Evolutionary conservation across 2,888 invertebrate species (phyloP).

Genomic region (Tridacna gigas): DNA sequence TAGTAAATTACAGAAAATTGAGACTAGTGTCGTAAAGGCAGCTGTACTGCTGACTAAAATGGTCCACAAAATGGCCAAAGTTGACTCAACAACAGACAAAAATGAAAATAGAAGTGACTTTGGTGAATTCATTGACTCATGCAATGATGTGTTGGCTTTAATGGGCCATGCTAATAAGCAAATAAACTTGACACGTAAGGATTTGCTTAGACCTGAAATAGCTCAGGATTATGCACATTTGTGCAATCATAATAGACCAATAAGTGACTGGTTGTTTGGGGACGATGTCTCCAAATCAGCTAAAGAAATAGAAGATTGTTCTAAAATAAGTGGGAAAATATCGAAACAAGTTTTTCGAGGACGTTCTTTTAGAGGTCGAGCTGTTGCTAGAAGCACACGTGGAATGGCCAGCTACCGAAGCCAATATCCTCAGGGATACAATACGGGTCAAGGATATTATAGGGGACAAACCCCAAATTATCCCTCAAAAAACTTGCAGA

Average conservation of each 20-base stretch:
- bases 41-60: conserved; percentile 45
- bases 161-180: conserved; percentile 56
- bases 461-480: too few species aligned
- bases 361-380: neutral
- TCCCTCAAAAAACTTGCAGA: conserved; percentile 29
- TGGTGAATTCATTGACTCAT: conserved; percentile 26
- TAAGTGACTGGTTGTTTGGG: conserved; percentile 34
- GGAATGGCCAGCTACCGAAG: too few species aligned
- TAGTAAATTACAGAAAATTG: conserved; percentile 36
- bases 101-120: conserved; percentile 16
- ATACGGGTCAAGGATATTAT: too few species aligned
- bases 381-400: neutral
- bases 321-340: conserved; percentile 13
- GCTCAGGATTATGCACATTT: conserved; percentile 15
- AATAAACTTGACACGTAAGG: conserved; percentile 19
- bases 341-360: neutral
- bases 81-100: conserved; percentile 6
- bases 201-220: conserved; percentile 21
- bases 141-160: conserved; percentile 38
- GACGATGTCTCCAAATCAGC: conserved; percentile 9
- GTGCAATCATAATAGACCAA: conserved; percentile 25
- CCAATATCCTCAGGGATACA: too few species aligned
- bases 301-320: conserved; percentile 24
- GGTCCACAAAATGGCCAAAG: conserved; percentile 34
- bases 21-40: conserved; percentile 41